Evolutionary conservation across 2,797 vertebrate species (phyloP), one percentile per base, ranked within the genome.

Genomic region (Odontamblyopus lacepedii): DNA sequence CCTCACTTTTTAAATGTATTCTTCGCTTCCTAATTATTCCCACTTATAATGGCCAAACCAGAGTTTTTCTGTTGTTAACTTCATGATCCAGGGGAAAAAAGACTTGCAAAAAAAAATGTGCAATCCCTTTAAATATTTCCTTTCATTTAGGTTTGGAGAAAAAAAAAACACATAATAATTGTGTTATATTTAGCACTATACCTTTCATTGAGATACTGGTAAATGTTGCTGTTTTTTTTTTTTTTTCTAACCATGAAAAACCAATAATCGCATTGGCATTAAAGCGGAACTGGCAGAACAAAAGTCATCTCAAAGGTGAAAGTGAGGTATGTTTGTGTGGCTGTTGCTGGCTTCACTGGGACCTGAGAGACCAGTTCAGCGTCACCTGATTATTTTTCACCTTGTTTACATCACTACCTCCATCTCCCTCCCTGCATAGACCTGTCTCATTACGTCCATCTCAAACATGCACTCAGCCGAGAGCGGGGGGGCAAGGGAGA

Each of bases 381-480:
- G 59, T 87, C 88, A 86, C 85, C 88, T 91, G 90, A 91, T 92
- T 91, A 86, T 90, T 82, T 89, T 89, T 90, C 87, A 90, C 87
- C 91, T 90, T 91, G 92, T 93, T 92, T 92, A 89, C 78, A 74
- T 74, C 80, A 30, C 68, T 78, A 80, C 83, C 81, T 71, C 83
- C 78, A 67, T 82, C 87, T 85, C 83, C 84, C 79, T 83, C 80
- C 79, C 81, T 77, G 85, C 87, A 78, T 84, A 83, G 78, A 83
- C 79, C 88, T 84, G 90, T 93, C 92, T 91, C 89, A 90, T 91
- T 93, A 90, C 48, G 88, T 92, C 87, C 83, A 75, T 88, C 80
- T 89, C 87, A 78, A 77, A 62, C 70, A 92, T 81, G 83, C 86
- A 82, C 67, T 91, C 82, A 85, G 83, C 78, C 74, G 77, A 90